phyloP scores from a whole-genome alignment of 2,113 vertebrate species.

The Rhinoptilus africanus region DNA sequence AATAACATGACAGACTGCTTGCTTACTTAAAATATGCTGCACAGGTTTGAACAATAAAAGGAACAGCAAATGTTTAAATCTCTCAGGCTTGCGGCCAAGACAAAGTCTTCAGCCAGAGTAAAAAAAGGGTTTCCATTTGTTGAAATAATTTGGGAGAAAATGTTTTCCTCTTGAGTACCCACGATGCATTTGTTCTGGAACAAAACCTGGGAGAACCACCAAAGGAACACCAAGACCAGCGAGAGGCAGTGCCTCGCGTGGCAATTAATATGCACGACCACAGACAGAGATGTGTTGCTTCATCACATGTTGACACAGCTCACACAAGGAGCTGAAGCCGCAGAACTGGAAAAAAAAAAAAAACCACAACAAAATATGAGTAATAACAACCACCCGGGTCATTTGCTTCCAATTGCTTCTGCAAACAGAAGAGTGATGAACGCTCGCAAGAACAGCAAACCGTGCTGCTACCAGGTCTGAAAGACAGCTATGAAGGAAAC shows the following conservation, averaged over 20 bases:
- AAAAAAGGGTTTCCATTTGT: slow-evolving; percentile 22
- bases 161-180: slow-evolving; percentile 2
- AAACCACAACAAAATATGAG: slow-evolving; percentile 24
- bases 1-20: slow-evolving; percentile 30
- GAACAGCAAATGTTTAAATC: slow-evolving; percentile 62
- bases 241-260: slow-evolving; percentile 15
- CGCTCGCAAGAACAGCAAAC: background rate
- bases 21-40: slow-evolving; percentile 28
- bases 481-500: background rate
- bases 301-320: background rate
- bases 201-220: background rate
- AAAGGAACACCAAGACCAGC: background rate
- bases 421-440: slow-evolving; percentile 37
- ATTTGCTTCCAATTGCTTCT: slow-evolving; percentile 57
- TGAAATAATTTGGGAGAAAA: slow-evolving; percentile 41
- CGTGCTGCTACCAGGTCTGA: background rate
- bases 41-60: slow-evolving; percentile 42
- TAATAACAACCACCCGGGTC: slow-evolving; percentile 46
- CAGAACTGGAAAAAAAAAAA: background rate
- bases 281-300: slow-evolving; percentile 31
- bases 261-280: slow-evolving; percentile 42
- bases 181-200: background rate
- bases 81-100: slow-evolving; percentile 67
- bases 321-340: slow-evolving; percentile 32
- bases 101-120: slow-evolving; percentile 29